Evolutionary conservation across 2,797 vertebrate species (phyloP), one percentile per base, ranked within the genome.

Genomic region (Urophycis tenuis): DNA sequence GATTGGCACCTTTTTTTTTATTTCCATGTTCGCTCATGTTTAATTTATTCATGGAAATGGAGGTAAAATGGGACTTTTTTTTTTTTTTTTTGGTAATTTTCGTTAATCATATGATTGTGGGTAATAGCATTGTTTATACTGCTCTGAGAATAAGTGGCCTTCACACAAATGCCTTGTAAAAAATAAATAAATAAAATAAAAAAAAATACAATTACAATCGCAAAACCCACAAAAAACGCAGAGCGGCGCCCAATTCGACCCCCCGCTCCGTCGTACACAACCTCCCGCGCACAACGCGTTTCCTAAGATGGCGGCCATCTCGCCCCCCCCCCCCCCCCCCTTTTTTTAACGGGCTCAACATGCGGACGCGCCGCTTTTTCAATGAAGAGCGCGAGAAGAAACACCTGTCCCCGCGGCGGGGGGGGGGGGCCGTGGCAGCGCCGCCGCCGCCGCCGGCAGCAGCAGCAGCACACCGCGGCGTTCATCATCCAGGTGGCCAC

Each of bases 401-500:
- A 90, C 88, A 89, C 89, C 87, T 90, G 89, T 88, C 89, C 88
- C 81, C 85, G 84, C 83, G 86, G 85, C 19, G 45, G 5, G 87
- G 89, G 86, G 86, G 84, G 83, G 77, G 86, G 80, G 78, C 78
- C 79, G 80, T n/a, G n/a, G n/a, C n/a, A n/a, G n/a, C n/a, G n/a
- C n/a, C n/a, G n/a, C n/a, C n/a, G n/a, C n/a, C n/a, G n/a, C n/a
- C n/a, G n/a, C n/a, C n/a, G n/a, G n/a, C n/a, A n/a, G n/a, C n/a
- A n/a, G n/a, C n/a, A n/a, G n/a, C n/a, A n/a, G n/a, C n/a, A n/a
- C n/a, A n/a, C n/a, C n/a, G n/a, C 82, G 79, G 78, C 85, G 81
- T 85, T 90, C 88, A 89, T 92, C 86, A 87, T 92, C 90, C 90
- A 92, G 90, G 91, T 92, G 91, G 89, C 87, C 84, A 85, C 88